A percentile compares a stretch with the other conserved stretches of the same genome.
These are phyloP conservation scores for Silvanus unidentatus DNA, from an alignment of 2,888 invertebrate genomes.

Conservation along the genomic window DNA sequence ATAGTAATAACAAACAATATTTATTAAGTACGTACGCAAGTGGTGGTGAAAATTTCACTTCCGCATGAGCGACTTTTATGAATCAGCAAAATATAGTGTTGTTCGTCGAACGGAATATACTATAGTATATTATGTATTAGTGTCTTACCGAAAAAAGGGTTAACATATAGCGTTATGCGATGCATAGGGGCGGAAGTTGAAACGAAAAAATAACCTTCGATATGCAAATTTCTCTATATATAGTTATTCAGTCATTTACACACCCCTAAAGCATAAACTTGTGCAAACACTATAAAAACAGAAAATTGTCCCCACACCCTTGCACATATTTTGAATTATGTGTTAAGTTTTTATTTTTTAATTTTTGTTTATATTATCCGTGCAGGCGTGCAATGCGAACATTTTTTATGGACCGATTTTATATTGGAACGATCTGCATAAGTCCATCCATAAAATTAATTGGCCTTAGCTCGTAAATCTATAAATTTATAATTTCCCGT, in stretches of 20 bases:
- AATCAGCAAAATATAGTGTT: slow-evolving; percentile 18
- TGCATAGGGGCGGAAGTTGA: slow-evolving; percentile 43
- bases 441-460: slow-evolving; percentile 39
- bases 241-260: slow-evolving; percentile 45
- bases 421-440: too few relatives aligned
- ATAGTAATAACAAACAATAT: too few relatives aligned
- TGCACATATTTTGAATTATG: slow-evolving; percentile 21
- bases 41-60: slow-evolving; percentile 6
- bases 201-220: slow-evolving; percentile 40
- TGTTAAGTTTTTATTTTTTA: slow-evolving; percentile 28
- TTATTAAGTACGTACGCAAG: slow-evolving; percentile 1
- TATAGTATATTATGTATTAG: too few relatives aligned
- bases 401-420: slow-evolving; percentile 36
- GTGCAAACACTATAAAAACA: too few relatives aligned
- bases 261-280: slow-evolving; percentile 25
- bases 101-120: too few relatives aligned
- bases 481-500: slow-evolving; percentile 40
- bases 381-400: slow-evolving; percentile 17
- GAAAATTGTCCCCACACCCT: too few relatives aligned
- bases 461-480: slow-evolving; percentile 41
- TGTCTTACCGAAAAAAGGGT: slow-evolving; percentile 35
- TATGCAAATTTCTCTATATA: slow-evolving; percentile 42
- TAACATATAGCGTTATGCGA: slow-evolving; percentile 15
- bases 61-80: slow-evolving; percentile 24
- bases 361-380: slow-evolving; percentile 24